Base-by-base conservation (phyloP, 2,888 invertebrate genomes). In the Ormia ochracea region DNA sequence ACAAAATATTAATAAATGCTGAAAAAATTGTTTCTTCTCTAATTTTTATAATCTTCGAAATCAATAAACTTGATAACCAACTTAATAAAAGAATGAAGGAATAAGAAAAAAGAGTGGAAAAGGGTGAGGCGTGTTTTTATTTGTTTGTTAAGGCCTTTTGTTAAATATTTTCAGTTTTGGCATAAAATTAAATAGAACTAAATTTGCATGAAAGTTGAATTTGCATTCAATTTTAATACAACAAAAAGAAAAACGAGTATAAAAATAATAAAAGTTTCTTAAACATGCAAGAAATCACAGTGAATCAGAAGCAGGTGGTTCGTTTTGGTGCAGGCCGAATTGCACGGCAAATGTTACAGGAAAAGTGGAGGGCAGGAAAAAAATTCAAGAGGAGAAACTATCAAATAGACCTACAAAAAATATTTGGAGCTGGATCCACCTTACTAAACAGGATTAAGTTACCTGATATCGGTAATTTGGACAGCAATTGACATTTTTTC, bases 11-110 rank as follows among this genome's bases (percentile, higher is more conserved):
- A 48, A 28, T 58, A 58, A 56, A 36, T 33, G 10, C 21, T 43
- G 5, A 41, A 23, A 45, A 45, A 10, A 17, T 1, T 28, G 38
- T 50, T 23, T 63, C 31, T 26, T 19, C 1, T 33, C n/a, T 36
- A 21, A 36, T 19, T 59, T 41, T 59, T n/a, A 43, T 45, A 23
- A 26, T 56, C 38, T 58, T 23, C 6, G 28, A 69, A 58, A 58
- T 58, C 26, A 70, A 58, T 28, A 70, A 70, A 70, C 26, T 38
- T 59, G 69, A 70, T 70, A 69, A 48, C 41, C 38, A 50, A 59
- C 28, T 38, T 31, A 50, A 58, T 70, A 59, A 50, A 41, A 31
- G 26, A 23, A 45, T 4, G 31, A 4, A 28, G 19, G n/a, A 23
- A 41, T n/a, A 9, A 36, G n/a, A n/a, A 69, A 31, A 12, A 21